Conservation (phyloP, 1,140 invertebrate species). For the Choristoneura fumiferana region DNA sequence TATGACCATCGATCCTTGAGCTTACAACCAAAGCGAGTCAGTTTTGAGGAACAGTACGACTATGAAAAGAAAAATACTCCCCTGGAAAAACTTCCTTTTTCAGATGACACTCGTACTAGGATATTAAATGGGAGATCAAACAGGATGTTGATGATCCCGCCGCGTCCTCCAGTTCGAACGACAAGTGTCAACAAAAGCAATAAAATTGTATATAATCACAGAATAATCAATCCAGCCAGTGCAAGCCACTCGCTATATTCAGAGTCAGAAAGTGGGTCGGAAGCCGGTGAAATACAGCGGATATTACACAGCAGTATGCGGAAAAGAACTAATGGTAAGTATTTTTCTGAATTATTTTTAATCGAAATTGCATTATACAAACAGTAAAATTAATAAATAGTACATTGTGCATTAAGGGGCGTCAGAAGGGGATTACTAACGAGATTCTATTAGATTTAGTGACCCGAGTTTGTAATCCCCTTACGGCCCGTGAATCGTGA, state of each 20-base stretch:
- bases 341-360: slow-evolving; percentile 9
- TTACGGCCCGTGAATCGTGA: no score
- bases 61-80: not conserved
- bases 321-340: slow-evolving; percentile 48
- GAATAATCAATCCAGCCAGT: slow-evolving; percentile 25
- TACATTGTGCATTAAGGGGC: no score
- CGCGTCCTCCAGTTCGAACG: slow-evolving; percentile 48
- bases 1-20: slow-evolving; percentile 24
- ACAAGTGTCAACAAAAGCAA: slow-evolving; percentile 49
- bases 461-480: no score
- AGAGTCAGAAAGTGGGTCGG: slow-evolving; percentile 82
- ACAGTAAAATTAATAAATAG: no score
- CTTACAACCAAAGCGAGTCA: slow-evolving; percentile 48
- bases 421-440: no score
- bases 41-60: slow-evolving; percentile 43
- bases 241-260: slow-evolving; percentile 52
- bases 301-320: slow-evolving; percentile 77
- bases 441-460: no score
- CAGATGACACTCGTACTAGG: slow-evolving; percentile 21
- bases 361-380: no score
- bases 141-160: slow-evolving; percentile 33
- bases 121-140: slow-evolving; percentile 23
- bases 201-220: slow-evolving; percentile 35
- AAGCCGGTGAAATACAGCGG: slow-evolving; percentile 81
- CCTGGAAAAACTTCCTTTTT: not conserved